These are phyloP conservation scores for Synanceia verrucosa DNA, from an alignment of 2,797 vertebrate genomes.

Conservation along the genomic window DNA sequence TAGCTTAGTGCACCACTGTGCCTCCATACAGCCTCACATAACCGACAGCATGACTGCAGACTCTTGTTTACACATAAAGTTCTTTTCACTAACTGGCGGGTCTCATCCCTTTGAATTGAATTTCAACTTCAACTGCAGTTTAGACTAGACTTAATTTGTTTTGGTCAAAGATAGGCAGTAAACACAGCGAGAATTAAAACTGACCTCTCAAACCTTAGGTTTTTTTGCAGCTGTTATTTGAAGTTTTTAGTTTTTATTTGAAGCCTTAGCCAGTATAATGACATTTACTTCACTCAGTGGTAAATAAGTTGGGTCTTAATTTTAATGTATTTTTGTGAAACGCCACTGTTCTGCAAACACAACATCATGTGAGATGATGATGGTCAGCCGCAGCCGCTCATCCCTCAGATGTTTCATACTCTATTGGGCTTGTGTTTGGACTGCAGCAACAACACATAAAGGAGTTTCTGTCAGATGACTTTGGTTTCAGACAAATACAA, in stretches of 20 bases:
- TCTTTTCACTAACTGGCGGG: not conserved
- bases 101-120: not conserved
- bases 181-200: constrained; percentile 19
- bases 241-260: constrained; percentile 9
- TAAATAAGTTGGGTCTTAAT: constrained; percentile 48
- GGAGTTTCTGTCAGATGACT: constrained; percentile 74
- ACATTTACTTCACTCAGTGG: constrained; percentile 58
- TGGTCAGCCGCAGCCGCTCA: constrained; percentile 22
- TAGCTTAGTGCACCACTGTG: not conserved
- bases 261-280: constrained; percentile 39
- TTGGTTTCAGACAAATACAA: constrained; percentile 65
- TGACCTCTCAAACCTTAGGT: not conserved
- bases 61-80: not conserved
- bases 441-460: constrained; percentile 40
- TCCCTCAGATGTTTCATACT: constrained; percentile 59
- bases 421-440: constrained; percentile 45
- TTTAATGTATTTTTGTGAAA: constrained; percentile 50
- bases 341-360: constrained; percentile 59
- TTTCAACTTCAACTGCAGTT: not conserved
- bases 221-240: constrained; percentile 39
- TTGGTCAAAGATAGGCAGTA: constrained; percentile 11
- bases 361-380: constrained; percentile 53
- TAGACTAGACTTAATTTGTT: not conserved
- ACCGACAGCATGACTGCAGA: not conserved
- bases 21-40: not conserved